These are phyloP conservation scores for Daktulosphaira vitifoliae DNA, from an alignment of 1,140 invertebrate genomes.

Conservation along the genomic window DNA sequence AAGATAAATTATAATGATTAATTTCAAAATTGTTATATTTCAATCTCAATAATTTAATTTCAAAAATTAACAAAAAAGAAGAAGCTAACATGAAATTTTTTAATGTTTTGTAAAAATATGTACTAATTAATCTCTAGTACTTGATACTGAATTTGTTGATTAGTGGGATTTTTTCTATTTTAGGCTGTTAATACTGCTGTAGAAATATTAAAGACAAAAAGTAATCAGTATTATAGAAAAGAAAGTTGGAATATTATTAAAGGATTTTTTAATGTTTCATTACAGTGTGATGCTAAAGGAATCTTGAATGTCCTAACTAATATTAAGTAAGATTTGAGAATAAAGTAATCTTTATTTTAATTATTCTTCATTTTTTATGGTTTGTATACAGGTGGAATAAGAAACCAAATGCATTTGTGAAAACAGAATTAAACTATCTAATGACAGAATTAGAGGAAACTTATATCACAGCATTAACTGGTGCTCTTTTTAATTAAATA, in stretches of 20 bases:
- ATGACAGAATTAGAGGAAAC: background rate
- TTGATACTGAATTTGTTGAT: too few species aligned
- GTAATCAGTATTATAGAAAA: conserved; percentile 2
- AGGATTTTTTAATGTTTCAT: conserved; percentile 5
- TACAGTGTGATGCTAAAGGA: background rate
- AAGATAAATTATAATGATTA: too few species aligned
- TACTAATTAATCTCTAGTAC: too few species aligned
- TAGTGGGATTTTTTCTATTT: too few species aligned
- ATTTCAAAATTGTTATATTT: too few species aligned
- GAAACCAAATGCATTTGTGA: background rate
- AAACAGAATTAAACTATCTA: background rate
- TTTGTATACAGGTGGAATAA: conserved; percentile 3
- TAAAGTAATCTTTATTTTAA: too few species aligned
- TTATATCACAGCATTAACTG: conserved; percentile 21
- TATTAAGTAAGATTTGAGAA: conserved; percentile 1
- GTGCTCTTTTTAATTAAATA: conserved; percentile 14
- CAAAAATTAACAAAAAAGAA: too few species aligned
- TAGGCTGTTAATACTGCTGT: conserved; percentile 12
- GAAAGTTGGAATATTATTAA: conserved; percentile 21
- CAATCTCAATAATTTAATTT: too few species aligned
- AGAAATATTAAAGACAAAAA: background rate
- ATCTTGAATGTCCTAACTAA: background rate
- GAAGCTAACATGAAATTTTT: too few species aligned
- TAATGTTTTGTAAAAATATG: too few species aligned
- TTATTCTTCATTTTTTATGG: too few species aligned